Evolutionary conservation across 2,888 invertebrate genomes (phyloP).

Genomic region (Eupithecia dodoneata): DNA sequence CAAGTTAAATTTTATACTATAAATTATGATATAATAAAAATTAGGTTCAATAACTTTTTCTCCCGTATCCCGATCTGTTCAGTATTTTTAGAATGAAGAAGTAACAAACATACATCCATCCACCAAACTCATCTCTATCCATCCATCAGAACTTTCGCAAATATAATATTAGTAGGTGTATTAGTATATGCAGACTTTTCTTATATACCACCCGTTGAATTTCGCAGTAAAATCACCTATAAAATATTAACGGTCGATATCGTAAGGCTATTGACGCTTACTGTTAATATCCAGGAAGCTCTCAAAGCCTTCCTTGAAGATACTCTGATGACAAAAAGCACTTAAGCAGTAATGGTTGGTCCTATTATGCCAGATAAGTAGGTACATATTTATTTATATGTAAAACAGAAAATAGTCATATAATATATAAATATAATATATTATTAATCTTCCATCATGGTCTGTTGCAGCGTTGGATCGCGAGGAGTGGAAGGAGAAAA

Average conservation of each 20-base stretch:
- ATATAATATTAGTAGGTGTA: neutral
- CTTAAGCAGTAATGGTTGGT: neutral
- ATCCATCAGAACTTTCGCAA: neutral
- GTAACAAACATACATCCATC: neutral
- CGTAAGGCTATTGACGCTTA: neutral
- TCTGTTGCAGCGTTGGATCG: too few species aligned
- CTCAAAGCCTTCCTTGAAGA: neutral
- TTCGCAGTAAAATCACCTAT: conserved; percentile 1
- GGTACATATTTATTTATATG: too few species aligned
- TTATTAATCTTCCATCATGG: too few species aligned
- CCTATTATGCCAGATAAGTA: neutral
- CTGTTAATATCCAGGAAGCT: neutral
- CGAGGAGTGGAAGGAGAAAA: too few species aligned
- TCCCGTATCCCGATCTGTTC: neutral
- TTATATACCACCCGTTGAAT: neutral
- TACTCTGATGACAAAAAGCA: conserved; percentile 2
- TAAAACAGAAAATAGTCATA: too few species aligned
- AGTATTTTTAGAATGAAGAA: neutral
- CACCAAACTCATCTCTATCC: neutral
- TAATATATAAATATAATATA: too few species aligned
- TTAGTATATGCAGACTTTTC: neutral
- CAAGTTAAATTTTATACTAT: too few species aligned
- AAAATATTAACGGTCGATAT: neutral
- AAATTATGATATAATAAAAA: too few species aligned
- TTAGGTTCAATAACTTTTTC: too few species aligned